A percentile compares a stretch with the other conserved stretches of the same genome.
These are phyloP conservation scores for Calliopsis andreniformis DNA, from an alignment of 1,140 invertebrate genomes.

Conservation along the genomic window DNA sequence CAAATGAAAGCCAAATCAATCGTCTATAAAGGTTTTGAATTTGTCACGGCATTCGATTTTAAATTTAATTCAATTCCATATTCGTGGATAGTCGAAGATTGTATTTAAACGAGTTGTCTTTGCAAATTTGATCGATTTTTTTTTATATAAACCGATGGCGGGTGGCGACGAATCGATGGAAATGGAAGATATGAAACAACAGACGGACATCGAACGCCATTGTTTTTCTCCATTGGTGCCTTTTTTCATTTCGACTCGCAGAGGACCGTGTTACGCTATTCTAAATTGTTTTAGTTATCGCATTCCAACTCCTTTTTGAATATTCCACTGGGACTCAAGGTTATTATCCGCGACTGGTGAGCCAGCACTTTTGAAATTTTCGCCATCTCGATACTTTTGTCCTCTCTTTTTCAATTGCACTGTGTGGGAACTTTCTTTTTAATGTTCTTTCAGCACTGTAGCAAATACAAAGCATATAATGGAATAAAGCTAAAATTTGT, in stretches of 20 bases:
- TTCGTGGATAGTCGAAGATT: background rate
- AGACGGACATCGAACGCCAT: background rate
- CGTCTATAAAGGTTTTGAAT: background rate
- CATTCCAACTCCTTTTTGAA: background rate
- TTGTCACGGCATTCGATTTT: background rate
- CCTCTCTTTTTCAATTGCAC: background rate
- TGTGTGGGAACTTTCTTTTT: background rate
- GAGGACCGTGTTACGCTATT: background rate
- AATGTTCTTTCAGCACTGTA: too few relatives aligned
- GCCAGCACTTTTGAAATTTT: background rate
- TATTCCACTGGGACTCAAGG: background rate
- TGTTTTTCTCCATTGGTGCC: background rate
- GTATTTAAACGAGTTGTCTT: constrained; percentile 1
- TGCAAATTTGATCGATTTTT: constrained; percentile 29
- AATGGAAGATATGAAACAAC: constrained; percentile 6
- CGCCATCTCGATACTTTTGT: background rate
- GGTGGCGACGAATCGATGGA: background rate
- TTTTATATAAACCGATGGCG: background rate
- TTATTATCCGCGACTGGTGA: constrained; percentile 8
- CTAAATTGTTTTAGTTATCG: constrained; percentile 30
- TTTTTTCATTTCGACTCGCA: background rate
- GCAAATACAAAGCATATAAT: too few relatives aligned
- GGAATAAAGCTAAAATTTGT: too few relatives aligned
- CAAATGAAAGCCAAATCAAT: background rate
- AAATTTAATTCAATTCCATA: background rate